Base-by-base conservation (phyloP, 2,888 invertebrate species). In the Leistus spinibarbis region DNA sequence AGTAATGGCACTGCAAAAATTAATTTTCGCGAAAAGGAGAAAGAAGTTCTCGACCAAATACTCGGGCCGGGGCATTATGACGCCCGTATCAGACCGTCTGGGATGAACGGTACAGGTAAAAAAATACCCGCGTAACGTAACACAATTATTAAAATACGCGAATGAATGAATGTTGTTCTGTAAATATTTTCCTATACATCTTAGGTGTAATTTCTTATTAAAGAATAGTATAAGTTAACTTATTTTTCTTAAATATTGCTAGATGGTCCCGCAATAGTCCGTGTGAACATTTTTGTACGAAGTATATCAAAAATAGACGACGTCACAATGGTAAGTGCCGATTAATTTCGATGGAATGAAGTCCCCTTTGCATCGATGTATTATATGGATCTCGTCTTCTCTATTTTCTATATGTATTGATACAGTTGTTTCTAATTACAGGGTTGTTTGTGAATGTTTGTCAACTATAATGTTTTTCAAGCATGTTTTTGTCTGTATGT, bases 231-330 rank as follows among this genome's bases (percentile, higher is more conserved):
- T 23, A 60, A 57, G 27, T 27, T 69, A 69, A 70, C 62, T 54
- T 84, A 82, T 84, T 82, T 79, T 82, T 83, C 81, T 81, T 80
- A 83, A 86, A 85, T 85, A 85, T 86, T 40, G 40, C 5, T 87
- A 92, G 95, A 95, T 94, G 97, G 96, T 87, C 96, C 97, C 86
- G 95, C 97, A 87, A 92, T 95, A 89, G 97, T 97, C 88, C 92
- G 92, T 90, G 96, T 97, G 91, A 97, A 97, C 94, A 96, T 97
- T 90, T 96, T 95, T 93, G 95, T 97, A 89, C 91, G 97, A 91
- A 97, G 97, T 94, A 96, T 97, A 90, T 96, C 96, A 90, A 96
- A 97, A 91, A 97, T 97, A 90, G 97, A 97, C 93, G 97, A 97
- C 91, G 96, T 97, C 89, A 97, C 96, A 84, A 97, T 97, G 97